Conservation (phyloP, 2,113 vertebrate genomes). For the Podarcis cretensis region DNA sequence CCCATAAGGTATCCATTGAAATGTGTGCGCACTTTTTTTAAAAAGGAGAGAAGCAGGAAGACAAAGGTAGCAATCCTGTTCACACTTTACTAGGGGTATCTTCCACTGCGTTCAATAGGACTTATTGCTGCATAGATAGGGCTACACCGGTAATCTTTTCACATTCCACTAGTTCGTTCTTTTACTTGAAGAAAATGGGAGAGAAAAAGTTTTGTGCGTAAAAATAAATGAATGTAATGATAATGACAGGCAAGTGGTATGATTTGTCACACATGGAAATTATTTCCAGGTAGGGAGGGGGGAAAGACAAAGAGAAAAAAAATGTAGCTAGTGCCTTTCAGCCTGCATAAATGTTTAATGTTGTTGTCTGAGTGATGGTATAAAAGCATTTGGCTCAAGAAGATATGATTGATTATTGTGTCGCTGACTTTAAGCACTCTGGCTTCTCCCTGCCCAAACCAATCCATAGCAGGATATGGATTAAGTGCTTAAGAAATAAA, state of each 20-base stretch:
- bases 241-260: not conserved
- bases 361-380: conserved; percentile 5
- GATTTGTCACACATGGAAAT: not conserved
- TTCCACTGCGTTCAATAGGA: not conserved
- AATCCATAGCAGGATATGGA: not conserved
- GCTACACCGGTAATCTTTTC: not conserved
- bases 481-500: not conserved
- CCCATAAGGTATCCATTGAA: not conserved
- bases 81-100: not conserved
- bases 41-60: not conserved
- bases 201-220: not conserved
- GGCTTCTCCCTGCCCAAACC: not conserved
- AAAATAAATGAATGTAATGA: not conserved
- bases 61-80: not conserved
- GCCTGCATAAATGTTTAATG: conserved; percentile 26
- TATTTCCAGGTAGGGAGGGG: not conserved
- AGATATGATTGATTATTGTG: conserved; percentile 24
- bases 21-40: not conserved
- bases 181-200: not conserved
- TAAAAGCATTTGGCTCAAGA: conserved; percentile 27
- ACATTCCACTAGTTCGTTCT: not conserved
- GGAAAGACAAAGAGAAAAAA: not conserved
- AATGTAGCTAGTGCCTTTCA: conserved; percentile 9
- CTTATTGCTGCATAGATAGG: not conserved
- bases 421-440: not conserved